A percentile compares a stretch with the other conserved stretches of the same genome.
Evolutionary conservation across 1,140 invertebrate species (phyloP).

Genomic region (Popillia japonica): DNA sequence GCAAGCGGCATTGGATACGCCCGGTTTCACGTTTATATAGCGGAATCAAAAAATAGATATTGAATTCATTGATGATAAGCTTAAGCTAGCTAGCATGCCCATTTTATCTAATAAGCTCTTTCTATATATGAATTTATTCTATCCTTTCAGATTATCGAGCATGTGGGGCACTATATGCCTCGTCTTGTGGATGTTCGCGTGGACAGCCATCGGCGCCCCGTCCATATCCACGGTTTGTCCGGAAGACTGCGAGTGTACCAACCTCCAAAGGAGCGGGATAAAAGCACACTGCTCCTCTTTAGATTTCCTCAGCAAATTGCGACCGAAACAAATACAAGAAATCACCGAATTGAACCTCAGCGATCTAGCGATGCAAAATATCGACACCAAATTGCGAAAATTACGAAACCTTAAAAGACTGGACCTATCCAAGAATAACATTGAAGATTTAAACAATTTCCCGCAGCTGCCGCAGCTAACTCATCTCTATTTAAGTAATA

Average conservation of each 20-base stretch:
- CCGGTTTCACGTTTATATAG: not conserved
- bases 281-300: slow-evolving; percentile 39
- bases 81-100: not conserved
- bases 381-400: slow-evolving; percentile 58
- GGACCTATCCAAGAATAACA: slow-evolving; percentile 67
- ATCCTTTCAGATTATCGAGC: slow-evolving; percentile 36
- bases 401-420: slow-evolving; percentile 66
- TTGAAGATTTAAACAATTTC: slow-evolving; percentile 66
- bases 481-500: slow-evolving; percentile 66
- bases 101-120: slow-evolving; percentile 25
- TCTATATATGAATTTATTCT: slow-evolving; percentile 31
- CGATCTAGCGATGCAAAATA: not conserved
- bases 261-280: not conserved
- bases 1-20: slow-evolving; percentile 40
- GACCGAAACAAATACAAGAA: slow-evolving; percentile 4
- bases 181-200: slow-evolving; percentile 35
- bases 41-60: not conserved
- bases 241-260: slow-evolving; percentile 34
- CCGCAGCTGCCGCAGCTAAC: slow-evolving; percentile 65
- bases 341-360: slow-evolving; percentile 4
- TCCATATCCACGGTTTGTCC: slow-evolving; percentile 24
- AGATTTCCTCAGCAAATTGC: slow-evolving; percentile 35
- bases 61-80: slow-evolving; percentile 4
- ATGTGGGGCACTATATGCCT: slow-evolving; percentile 6
- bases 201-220: slow-evolving; percentile 36